Conservation (phyloP, 2,888 invertebrate genomes). For the Phengaris arion region DNA sequence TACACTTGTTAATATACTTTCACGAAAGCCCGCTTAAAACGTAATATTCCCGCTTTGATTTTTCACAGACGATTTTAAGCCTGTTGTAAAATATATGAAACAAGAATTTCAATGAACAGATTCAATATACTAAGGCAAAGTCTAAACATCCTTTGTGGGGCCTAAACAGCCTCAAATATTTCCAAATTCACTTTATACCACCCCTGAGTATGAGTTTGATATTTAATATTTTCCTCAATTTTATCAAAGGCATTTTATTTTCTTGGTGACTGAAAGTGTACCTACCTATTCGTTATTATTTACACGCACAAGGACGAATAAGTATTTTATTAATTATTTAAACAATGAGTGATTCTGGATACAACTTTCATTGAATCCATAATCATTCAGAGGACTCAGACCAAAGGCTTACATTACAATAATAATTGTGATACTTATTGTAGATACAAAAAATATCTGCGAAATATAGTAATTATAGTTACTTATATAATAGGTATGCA, state of each 20-base stretch:
- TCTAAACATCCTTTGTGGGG: slow-evolving; percentile 21
- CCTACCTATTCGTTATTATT: neutral
- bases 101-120: slow-evolving; percentile 17
- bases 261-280: neutral
- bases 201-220: neutral
- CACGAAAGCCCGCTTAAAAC: neutral
- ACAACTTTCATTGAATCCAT: too few species aligned
- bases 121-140: slow-evolving; percentile 16
- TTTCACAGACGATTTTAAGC: slow-evolving; percentile 8
- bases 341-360: too few species aligned
- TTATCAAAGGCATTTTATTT: slow-evolving; percentile 8
- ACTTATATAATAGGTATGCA: too few species aligned
- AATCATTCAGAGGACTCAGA: too few species aligned
- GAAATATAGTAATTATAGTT: too few species aligned
- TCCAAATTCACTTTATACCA: slow-evolving; percentile 19
- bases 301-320: neutral
- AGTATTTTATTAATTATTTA: too few species aligned
- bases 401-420: too few species aligned
- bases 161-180: neutral
- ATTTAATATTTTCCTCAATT: neutral
- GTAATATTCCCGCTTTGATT: slow-evolving; percentile 5
- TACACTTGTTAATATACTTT: neutral
- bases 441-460: too few species aligned
- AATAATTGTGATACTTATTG: too few species aligned
- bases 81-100: slow-evolving; percentile 16